These are phyloP conservation scores for Petaurus breviceps DNA, from an alignment of 2,113 vertebrate species.

Conservation along the genomic window DNA sequence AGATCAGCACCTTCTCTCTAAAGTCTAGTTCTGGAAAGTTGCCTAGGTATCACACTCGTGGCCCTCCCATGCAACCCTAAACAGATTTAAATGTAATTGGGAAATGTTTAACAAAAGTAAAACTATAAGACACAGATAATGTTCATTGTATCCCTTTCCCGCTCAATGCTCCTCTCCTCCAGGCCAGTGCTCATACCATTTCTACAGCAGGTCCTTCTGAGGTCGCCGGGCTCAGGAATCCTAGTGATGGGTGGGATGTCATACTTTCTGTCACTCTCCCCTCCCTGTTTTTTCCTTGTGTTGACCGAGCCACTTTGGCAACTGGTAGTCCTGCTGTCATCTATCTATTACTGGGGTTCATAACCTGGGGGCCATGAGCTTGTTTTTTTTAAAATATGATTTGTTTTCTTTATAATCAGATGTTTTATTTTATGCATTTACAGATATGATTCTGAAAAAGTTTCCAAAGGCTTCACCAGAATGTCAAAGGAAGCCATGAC, in stretches of 20 bases:
- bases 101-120: neutral
- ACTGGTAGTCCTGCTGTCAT: neutral
- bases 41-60: neutral
- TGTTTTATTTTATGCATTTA: neutral
- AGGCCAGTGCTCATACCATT: neutral
- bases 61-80: neutral
- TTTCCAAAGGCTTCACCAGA: neutral
- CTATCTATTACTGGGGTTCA: neutral
- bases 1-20: neutral
- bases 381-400: neutral
- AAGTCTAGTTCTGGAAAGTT: neutral
- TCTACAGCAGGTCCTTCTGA: neutral
- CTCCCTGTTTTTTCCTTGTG: neutral
- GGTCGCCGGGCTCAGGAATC: neutral
- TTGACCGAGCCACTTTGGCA: neutral
- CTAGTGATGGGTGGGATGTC: neutral
- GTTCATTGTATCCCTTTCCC: neutral
- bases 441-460: neutral
- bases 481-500: neutral
- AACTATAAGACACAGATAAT: neutral
- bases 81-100: neutral
- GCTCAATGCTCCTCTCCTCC: neutral
- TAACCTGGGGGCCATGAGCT: neutral
- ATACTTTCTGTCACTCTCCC: neutral
- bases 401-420: neutral